phyloP scores from a whole-genome alignment of 1,140 invertebrate genomes.

The Hydropsyche tenuis region DNA sequence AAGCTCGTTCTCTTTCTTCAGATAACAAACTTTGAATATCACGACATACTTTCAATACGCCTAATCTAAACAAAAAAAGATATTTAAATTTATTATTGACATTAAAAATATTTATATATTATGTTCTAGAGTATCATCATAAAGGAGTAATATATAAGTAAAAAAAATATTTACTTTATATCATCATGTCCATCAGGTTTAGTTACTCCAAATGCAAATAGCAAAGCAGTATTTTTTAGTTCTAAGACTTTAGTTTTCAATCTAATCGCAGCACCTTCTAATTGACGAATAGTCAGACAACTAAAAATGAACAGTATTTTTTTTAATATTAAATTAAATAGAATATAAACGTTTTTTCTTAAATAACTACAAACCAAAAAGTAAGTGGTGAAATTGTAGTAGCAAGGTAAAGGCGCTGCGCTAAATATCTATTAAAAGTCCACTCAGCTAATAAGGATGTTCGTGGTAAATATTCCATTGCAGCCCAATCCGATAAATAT shows the following conservation, averaged over 20 bases:
- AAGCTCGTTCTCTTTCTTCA: slow-evolving; percentile 77
- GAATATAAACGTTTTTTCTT: not conserved
- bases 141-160: slow-evolving; percentile 10
- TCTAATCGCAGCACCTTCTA: slow-evolving; percentile 43
- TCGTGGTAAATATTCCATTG: slow-evolving; percentile 56
- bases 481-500: slow-evolving; percentile 58
- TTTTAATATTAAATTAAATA: not conserved
- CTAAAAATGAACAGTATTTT: slow-evolving; percentile 26
- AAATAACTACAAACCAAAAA: slow-evolving; percentile 52
- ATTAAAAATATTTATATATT: no score
- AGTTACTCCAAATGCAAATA: not conserved
- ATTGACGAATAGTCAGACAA: slow-evolving; percentile 45
- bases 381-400: slow-evolving; percentile 55
- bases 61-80: slow-evolving; percentile 33
- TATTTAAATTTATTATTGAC: not conserved
- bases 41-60: slow-evolving; percentile 65
- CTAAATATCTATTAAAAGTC: slow-evolving; percentile 56
- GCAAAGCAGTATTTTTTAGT: slow-evolving; percentile 32
- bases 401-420: slow-evolving; percentile 53
- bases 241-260: slow-evolving; percentile 43
- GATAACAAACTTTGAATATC: slow-evolving; percentile 81
- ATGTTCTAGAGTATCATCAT: not conserved
- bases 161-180: slow-evolving; percentile 42
- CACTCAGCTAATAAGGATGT: slow-evolving; percentile 55
- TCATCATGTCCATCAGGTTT: slow-evolving; percentile 35